Percentiles rank a stretch among this genome's conserved stretches.
Conservation (phyloP, 2,797 vertebrate genomes). For the Bovichtus variegatus region DNA sequence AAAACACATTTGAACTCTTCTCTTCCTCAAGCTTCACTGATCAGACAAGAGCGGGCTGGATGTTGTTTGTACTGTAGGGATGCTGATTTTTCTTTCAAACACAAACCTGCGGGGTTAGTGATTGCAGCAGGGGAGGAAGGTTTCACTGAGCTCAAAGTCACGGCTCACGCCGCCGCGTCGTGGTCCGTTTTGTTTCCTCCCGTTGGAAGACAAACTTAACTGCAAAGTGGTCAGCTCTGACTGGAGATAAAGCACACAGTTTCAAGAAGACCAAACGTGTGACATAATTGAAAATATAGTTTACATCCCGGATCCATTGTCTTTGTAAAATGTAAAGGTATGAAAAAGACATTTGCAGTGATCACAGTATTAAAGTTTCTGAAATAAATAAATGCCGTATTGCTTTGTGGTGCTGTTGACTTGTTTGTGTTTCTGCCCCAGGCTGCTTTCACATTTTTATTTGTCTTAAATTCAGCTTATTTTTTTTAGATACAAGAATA, state of each 20-base stretch:
- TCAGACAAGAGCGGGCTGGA: constrained; percentile 31
- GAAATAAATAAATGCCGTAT: constrained; percentile 84
- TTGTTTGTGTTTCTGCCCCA: constrained; percentile 11
- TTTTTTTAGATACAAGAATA: too few species aligned
- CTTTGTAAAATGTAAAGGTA: constrained; percentile 87
- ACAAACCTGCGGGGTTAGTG: constrained; percentile 40
- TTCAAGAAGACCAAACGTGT: constrained; percentile 59
- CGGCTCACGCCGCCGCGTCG: constrained; percentile 19
- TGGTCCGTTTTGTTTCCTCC: constrained; percentile 24
- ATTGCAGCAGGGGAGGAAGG: constrained; percentile 26
- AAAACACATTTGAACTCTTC: neutral
- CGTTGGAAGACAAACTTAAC: constrained; percentile 26
- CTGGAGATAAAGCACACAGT: constrained; percentile 64
- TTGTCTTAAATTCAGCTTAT: neutral
- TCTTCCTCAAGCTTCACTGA: constrained; percentile 29
- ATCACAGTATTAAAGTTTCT: constrained; percentile 87
- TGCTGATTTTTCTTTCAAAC: constrained; percentile 31
- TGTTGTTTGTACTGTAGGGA: constrained; percentile 27
- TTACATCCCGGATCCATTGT: constrained; percentile 84
- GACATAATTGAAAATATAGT: constrained; percentile 74
- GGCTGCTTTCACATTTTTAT: neutral
- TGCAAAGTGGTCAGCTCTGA: constrained; percentile 51
- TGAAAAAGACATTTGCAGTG: constrained; percentile 86
- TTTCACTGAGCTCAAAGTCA: constrained; percentile 30
- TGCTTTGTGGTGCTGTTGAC: constrained; percentile 52